Evolutionary conservation across 2,888 invertebrate species (phyloP).

Genomic region (Bhutanitis thaidina): DNA sequence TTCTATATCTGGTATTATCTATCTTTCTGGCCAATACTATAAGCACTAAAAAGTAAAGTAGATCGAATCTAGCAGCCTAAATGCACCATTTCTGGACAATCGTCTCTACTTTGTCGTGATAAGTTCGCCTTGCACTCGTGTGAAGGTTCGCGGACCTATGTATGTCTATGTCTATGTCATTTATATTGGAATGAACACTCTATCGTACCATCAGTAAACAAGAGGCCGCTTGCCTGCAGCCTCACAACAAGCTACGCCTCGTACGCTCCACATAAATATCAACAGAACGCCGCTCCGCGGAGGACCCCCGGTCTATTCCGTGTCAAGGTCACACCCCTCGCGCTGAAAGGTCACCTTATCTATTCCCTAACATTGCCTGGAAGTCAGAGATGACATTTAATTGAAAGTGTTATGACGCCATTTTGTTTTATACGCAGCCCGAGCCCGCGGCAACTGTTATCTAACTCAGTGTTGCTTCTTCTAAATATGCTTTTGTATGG

Average conservation of each 20-base stretch:
- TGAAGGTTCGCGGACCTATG: too few species aligned
- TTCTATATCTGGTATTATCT: too few species aligned
- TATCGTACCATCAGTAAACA: too few species aligned
- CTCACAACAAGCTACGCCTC: background rate
- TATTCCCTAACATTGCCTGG: background rate
- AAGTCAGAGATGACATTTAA: background rate
- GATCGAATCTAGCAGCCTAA: too few species aligned
- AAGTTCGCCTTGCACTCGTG: too few species aligned
- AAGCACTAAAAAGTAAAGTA: too few species aligned
- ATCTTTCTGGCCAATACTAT: too few species aligned
- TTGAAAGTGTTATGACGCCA: background rate
- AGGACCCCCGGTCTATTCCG: background rate
- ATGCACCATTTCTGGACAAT: too few species aligned
- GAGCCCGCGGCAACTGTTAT: background rate
- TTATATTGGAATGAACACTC: too few species aligned
- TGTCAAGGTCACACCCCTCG: background rate
- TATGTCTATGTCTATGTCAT: too few species aligned
- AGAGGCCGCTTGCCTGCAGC: background rate
- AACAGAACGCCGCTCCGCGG: background rate
- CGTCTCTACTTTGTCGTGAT: too few species aligned
- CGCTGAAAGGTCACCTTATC: background rate
- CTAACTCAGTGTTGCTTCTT: background rate
- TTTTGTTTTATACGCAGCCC: background rate
- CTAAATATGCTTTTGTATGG: background rate
- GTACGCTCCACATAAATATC: background rate